Evolutionary conservation across 2,888 invertebrate genomes (phyloP).

Genomic region (Tetragonula carbonaria): DNA sequence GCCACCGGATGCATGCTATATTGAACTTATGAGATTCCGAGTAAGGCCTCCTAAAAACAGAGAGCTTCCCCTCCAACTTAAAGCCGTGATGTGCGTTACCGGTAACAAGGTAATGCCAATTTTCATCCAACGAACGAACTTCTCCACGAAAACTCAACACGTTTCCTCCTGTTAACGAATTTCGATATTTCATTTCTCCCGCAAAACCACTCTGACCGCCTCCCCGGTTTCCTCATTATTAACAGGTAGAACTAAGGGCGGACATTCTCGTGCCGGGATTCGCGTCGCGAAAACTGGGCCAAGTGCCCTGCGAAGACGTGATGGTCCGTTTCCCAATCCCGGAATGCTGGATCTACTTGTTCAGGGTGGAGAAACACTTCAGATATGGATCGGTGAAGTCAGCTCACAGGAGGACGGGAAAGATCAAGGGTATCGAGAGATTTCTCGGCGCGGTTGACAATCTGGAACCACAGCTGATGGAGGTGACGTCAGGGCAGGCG

Average conservation of each 20-base stretch:
- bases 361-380: conserved; percentile 99
- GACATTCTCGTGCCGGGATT: conserved; percentile 99
- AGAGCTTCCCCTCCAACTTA: conserved; percentile 97
- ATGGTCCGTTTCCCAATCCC: conserved; percentile 98
- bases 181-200: not conserved
- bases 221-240: not conserved
- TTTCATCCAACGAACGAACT: not conserved
- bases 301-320: conserved; percentile 99
- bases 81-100: conserved; percentile 94
- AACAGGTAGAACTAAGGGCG: conserved; percentile 95
- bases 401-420: conserved; percentile 89
- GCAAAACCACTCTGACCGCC: not conserved
- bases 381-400: conserved; percentile 84
- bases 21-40: conserved; percentile 97
- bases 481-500: conserved; percentile 97
- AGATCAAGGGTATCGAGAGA: conserved; percentile 96
- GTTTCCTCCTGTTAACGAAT: too few species aligned
- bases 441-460: conserved; percentile 96
- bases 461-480: conserved; percentile 95
- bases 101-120: conserved; percentile 89
- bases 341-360: conserved; percentile 99
- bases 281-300: conserved; percentile 96
- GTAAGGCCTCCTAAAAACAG: conserved; percentile 97
- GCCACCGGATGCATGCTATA: conserved; percentile 98
- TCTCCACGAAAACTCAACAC: too few species aligned